Conservation (phyloP, 2,888 invertebrate genomes). For the Mesorhabditis spiculigera region DNA sequence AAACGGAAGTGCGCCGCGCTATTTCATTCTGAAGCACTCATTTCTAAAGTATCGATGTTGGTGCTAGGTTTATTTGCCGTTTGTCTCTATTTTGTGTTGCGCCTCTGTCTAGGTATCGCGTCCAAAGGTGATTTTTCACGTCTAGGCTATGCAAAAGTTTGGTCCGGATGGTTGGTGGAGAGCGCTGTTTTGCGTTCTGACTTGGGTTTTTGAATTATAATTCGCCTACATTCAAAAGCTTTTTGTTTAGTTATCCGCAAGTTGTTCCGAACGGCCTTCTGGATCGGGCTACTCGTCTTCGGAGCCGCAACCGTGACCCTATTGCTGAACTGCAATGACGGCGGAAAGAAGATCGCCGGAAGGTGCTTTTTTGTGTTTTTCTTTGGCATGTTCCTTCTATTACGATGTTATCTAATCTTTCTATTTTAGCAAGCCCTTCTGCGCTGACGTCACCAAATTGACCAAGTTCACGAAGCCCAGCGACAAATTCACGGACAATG, state of each 20-base stretch:
- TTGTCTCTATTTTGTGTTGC: no score
- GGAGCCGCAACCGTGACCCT: constrained; percentile 19
- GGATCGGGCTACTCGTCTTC: constrained; percentile 11
- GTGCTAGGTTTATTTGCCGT: no score
- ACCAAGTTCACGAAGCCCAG: constrained; percentile 19
- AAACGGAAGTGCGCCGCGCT: no score
- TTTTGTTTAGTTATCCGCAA: constrained; percentile 21
- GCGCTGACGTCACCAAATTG: constrained; percentile 23
- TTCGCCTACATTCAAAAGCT: background rate
- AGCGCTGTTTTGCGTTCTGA: no score
- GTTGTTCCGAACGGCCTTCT: constrained; percentile 14
- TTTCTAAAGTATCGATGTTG: no score
- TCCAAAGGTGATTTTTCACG: no score
- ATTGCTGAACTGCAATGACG: constrained; percentile 16
- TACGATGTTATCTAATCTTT: background rate
- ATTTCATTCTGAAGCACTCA: no score
- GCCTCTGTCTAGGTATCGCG: no score
- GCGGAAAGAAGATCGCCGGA: constrained; percentile 20
- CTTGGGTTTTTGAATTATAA: background rate
- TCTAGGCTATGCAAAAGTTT: no score
- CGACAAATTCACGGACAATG: constrained; percentile 19
- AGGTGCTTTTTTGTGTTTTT: constrained; percentile 9
- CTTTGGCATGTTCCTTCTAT: background rate
- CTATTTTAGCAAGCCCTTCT: constrained; percentile 20
- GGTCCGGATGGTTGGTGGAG: no score